Evolutionary conservation across 2,888 invertebrate genomes (phyloP).

Genomic region (Biston stratarius): DNA sequence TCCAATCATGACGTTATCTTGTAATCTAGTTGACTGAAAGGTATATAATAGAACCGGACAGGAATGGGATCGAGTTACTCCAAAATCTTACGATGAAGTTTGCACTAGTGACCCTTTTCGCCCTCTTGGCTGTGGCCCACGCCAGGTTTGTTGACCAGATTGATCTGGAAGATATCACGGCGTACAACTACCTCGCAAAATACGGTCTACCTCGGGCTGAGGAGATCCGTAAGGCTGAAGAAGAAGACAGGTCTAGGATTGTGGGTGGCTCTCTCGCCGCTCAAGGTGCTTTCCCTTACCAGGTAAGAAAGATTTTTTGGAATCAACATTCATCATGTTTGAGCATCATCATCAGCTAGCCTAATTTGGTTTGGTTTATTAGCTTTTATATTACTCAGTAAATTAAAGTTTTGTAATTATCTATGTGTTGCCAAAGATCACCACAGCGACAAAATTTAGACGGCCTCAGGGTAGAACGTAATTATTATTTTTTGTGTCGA

Average conservation of each 20-base stretch:
- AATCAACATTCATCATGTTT: background rate
- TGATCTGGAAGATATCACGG: slow-evolving; percentile 41
- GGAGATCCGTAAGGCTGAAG: slow-evolving; percentile 51
- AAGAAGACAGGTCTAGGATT: slow-evolving; percentile 50
- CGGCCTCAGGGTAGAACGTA: too few relatives aligned
- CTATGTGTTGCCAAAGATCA: too few relatives aligned
- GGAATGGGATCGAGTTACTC: slow-evolving; percentile 7
- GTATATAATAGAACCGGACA: slow-evolving; percentile 9
- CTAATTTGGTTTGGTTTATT: too few relatives aligned
- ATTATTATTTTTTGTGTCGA: too few relatives aligned
- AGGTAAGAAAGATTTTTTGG: slow-evolving; percentile 41
- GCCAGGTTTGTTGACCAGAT: slow-evolving; percentile 23
- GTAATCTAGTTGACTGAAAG: slow-evolving; percentile 1
- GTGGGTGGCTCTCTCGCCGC: slow-evolving; percentile 53
- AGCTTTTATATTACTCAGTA: too few relatives aligned
- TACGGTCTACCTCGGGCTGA: slow-evolving; percentile 54
- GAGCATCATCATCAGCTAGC: too few relatives aligned
- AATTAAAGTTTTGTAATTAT: too few relatives aligned
- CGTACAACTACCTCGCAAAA: slow-evolving; percentile 55
- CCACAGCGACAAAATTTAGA: too few relatives aligned
- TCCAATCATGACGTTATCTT: slow-evolving; percentile 16
- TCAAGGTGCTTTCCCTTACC: slow-evolving; percentile 52
- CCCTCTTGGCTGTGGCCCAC: slow-evolving; percentile 44
- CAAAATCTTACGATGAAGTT: slow-evolving; percentile 36
- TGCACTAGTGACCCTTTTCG: slow-evolving; percentile 30